Evolutionary conservation across 2,113 vertebrate species (phyloP).

Genomic region (Gallinago undulata): DNA sequence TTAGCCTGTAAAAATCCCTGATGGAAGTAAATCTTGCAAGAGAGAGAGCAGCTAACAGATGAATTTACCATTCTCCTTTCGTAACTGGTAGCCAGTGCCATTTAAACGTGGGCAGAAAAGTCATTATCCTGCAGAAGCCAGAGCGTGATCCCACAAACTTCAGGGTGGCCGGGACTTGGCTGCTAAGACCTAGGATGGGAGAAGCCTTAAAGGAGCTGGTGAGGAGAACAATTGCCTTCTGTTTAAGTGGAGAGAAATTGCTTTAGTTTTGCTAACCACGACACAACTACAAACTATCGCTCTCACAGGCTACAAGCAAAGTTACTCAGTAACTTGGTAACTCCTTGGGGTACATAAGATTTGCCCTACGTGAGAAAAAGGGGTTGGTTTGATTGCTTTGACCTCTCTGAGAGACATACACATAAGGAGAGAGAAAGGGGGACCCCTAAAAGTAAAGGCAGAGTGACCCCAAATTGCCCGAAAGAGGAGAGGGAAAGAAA

Average conservation of each 20-base stretch:
- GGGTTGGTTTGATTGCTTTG: background rate
- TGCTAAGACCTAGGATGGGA: background rate
- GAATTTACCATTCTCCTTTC: background rate
- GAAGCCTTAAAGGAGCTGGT: background rate
- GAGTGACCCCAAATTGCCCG: background rate
- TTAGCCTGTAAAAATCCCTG: background rate
- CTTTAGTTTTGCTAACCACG: background rate
- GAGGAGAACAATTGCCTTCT: background rate
- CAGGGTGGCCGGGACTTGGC: background rate
- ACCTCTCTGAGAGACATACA: background rate
- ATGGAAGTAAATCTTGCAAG: slow-evolving; percentile 3
- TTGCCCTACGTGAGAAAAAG: background rate
- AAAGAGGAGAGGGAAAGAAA: background rate
- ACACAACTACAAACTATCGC: accelerated
- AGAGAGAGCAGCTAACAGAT: background rate
- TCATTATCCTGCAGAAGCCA: background rate
- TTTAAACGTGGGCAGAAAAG: background rate
- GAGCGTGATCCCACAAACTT: background rate
- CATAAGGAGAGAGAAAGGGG: background rate
- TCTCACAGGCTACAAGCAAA: background rate
- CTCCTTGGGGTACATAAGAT: background rate
- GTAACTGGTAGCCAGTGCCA: background rate
- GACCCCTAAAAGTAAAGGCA: background rate
- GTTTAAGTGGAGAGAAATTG: background rate
- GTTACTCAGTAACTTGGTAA: background rate